Evolutionary conservation across 64 coral and sea anemone genomes (phyloP), one percentile per base, ranked within the genome.

Genomic region (Platygyra sinensis): DNA sequence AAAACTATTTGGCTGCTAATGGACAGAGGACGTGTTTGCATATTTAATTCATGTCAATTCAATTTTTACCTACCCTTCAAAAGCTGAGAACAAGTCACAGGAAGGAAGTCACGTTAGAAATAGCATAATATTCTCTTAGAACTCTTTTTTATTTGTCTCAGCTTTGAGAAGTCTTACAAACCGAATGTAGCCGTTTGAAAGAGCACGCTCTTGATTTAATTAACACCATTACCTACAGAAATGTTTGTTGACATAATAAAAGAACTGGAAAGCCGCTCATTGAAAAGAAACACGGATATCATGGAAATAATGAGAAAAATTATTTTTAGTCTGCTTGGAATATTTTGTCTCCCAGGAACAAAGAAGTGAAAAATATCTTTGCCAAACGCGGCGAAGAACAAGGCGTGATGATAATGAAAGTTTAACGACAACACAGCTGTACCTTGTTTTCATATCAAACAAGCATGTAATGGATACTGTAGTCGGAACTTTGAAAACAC

Each of bases 391-490:
- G 55, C 28, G 29, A 78, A 14, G 60, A 83, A 83, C 64, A 22
- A 71, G 81, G 81, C 81, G 81, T 84, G 81, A 84, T 42, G 14
- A 24, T 84, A 69, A 84, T 69, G 63, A 69, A 84, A 49, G 32
- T 84, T 84, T 84, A 84, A 84, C 71, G 62, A 84, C 62, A 69
- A 24, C 19, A 63, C 36, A 84, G 60, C 31, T 84, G 81, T 22
- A 33, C 22, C 62, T 69, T 84, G 81, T 84, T 84, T 71, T 69
- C 81, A 69, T 84, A 84, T 84, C 63, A 84, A 71, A 69, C 31
- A 67, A 62, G 25, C 18, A 50, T 84, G 81, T 50, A 84, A 84
- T 38, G 12, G 81, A 84, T 84, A 84, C 62, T 69, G 18, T 20
- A 84, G 81, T 84, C 81, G 81, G 81, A 84, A 20, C 16, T 51